Base-by-base conservation (phyloP, 2,888 invertebrate genomes). In the Clostera curtula region DNA sequence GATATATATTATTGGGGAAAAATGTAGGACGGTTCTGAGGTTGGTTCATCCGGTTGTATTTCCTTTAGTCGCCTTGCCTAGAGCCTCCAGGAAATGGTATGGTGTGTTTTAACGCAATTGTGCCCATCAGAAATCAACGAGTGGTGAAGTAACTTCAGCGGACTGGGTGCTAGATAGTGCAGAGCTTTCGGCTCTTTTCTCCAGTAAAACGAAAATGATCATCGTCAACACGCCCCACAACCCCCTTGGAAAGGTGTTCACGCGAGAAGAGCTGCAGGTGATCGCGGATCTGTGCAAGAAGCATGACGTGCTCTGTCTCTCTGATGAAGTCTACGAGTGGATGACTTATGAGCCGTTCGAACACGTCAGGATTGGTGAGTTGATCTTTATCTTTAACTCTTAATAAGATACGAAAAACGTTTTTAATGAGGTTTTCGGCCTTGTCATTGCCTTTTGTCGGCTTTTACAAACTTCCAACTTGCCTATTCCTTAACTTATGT, bases 301-400 rank as follows among this genome's bases (percentile, higher is more conserved):
- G 59, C 92, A 95, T 87, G 92, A 99, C 65, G 92, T 93, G 3
- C 76, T 99, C 5, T 97, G 96, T 31, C 75, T 99, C 10, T 91
- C 97, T 1, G 99, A 99, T 72, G 99, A 99, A 72, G 99, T 99
- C 0, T 99, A 99, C 51, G 98, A 99, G 70, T 98, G 97, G 96
- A 87, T 99, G 66, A 93, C 95, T 6, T 97, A 91, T 56, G 88
- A 92, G 56, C 92, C 92, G 0, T 85, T 88, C 13, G 85, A 93
- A 52, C 95, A 98, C 70, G 88, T 97, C 34, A 88, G 97, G 64
- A 98, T 98, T 34, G 97, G 97, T 93, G 66, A 76, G 69, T 43
- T 15, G 25, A 4, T 23, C 3, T 18, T 14, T 15, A 13, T 22
- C 13, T 5, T 3, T 4, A 6, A 19, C 15, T 9, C 2, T 8